Base-by-base conservation (phyloP, 1,140 invertebrate species). In the Limonius californicus region DNA sequence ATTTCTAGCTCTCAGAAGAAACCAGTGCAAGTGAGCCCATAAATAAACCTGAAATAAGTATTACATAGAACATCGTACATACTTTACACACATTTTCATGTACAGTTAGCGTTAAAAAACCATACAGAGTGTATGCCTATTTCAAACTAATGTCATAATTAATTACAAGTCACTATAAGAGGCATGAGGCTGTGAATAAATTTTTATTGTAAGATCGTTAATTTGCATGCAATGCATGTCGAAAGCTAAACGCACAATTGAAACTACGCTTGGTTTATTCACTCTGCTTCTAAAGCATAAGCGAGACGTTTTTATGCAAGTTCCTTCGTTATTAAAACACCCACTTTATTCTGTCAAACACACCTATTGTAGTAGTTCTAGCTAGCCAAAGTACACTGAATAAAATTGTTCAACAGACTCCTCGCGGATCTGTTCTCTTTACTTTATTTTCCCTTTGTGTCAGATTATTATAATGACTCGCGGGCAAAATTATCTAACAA, bases 221-320 rank as follows among this genome's bases (percentile, higher is more conserved):
- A 50, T 50, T 12, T 50, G 45, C 45, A 18, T 50, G 16, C 16
- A 50, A 50, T 50, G 16, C 45, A 50, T 50, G 45, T 18, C 9
- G 43, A 50, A 50, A 50, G 45, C 45, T 18, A 50, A 50, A 50
- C 16, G 16, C 20, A 50, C 45, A 21, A 50, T 50, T 61, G 54
- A 63, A 59, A 63, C 64, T 66, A 66, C 64, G 56, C 43, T 60
- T 59, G 63, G 43, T 45, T 62, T 59, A 61, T 62, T 64, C 63
- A 66, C 42, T 66, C 54, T 53, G 55, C 59, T 66, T 68, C 65
- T 68, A 68, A 68, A 68, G 67, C 67, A 58, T 61, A 68, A 68
- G 67, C 67, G 63, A 68, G 57, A 8, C 2, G 2, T 19, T 50
- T 50, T 50, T 50, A 50, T 9, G 16, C 14, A 19, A 50, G 14